Base-by-base conservation (phyloP, 92 coral and sea anemone genomes). In the Zoanthus solanderi region DNA sequence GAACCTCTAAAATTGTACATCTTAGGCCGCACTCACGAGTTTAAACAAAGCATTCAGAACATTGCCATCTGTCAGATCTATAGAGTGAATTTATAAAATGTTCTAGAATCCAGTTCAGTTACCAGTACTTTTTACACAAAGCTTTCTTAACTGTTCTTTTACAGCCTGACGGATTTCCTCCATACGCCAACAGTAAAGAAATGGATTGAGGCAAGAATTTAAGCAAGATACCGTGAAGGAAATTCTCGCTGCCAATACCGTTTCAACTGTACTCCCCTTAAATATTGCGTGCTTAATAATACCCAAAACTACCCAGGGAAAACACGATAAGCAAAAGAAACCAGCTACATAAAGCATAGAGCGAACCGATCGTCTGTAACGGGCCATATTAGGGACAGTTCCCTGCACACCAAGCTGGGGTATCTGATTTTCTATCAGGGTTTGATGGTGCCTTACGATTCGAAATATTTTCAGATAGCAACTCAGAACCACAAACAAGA, bases 161-260 rank as follows among this genome's bases (percentile, higher is more conserved):
- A 75, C 28, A n/a, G 79, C 79, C 58, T 75, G 32, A 29, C 79
- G 79, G 17, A 75, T 75, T 17, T 75, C 79, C 17, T 54, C 79
- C 14, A 75, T 75, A 5, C 79, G 9, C 79, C 79, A 75, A 75
- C 79, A 75, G 60, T 75, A 75, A 47, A 75, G 28, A 48, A 75
- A 48, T 17, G 79, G 79, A 8, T 75, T 75, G 57, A 44, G 46
- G 17, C 79, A 75, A 45, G 79, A 75, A 32, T 75, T 45, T 8
- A 75, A 48, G 32, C 16, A 75, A 17, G 79, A 42, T 23, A 75
- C 0, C 46, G 79, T 75, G 57, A 47, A n/a, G 50, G 46, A 3
- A 37, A 75, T 6, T 7, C 50, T 48, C 23, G 56, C 54, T 12
- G 79, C 60, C 12, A 75, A 48, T 16, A 75, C 15, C 18, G 46